Conservation (phyloP, 1,140 invertebrate genomes). For the Penaeus vannamei region DNA sequence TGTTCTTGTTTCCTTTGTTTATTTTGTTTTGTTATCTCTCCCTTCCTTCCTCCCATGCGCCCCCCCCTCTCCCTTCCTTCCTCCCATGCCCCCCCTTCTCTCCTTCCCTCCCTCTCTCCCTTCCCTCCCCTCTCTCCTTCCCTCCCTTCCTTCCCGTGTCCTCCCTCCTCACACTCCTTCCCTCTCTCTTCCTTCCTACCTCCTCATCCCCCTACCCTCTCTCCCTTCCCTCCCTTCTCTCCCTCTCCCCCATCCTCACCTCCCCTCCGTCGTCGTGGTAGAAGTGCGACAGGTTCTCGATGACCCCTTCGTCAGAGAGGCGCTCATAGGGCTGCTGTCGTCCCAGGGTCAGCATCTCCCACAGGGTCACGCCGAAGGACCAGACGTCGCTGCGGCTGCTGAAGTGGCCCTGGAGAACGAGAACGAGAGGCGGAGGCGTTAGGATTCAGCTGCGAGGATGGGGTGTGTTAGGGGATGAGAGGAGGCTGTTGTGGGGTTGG, state of each 20-base stretch:
- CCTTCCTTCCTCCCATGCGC: not conserved
- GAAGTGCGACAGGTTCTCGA: conserved; percentile 83
- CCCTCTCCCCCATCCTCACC: not conserved
- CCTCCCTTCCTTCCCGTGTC: too few relatives aligned
- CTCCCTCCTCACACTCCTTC: not conserved
- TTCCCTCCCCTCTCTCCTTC: not conserved
- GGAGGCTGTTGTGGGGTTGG: not conserved
- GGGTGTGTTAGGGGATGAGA: not conserved
- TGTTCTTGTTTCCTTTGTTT: too few relatives aligned
- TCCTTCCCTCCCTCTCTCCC: too few relatives aligned
- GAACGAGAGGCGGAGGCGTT: not conserved
- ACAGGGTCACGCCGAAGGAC: conserved; percentile 89
- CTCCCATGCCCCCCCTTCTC: too few relatives aligned
- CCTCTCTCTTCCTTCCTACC: not conserved
- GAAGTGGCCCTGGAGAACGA: conserved; percentile 80
- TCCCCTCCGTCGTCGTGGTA: conserved; percentile 69
- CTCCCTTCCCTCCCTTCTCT: not conserved
- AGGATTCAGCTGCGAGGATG: not conserved
- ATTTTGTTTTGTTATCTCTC: too few relatives aligned
- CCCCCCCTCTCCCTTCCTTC: not conserved
- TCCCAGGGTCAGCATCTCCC: conserved; percentile 92
- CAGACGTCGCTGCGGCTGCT: conserved; percentile 89
- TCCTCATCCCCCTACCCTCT: not conserved
- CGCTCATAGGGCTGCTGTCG: conserved; percentile 85
- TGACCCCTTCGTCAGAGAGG: conserved; percentile 83